phyloP scores from a whole-genome alignment of 2,888 invertebrate genomes.

The Archips crataeganus region DNA sequence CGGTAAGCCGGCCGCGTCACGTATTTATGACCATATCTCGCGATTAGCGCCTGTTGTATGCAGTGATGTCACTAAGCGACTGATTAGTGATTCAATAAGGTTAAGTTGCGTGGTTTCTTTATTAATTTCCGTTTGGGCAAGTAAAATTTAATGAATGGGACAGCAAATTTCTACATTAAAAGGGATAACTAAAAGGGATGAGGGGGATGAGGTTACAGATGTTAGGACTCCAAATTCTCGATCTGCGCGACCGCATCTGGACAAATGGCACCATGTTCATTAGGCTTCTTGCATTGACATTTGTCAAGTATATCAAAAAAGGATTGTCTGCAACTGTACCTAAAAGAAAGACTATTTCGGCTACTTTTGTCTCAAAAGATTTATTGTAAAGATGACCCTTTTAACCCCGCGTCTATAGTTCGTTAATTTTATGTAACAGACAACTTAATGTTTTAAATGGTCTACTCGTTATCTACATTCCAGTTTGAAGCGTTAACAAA shows the following conservation, averaged over 20 bases:
- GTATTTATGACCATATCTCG: constrained; percentile 6
- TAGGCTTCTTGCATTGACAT: no score
- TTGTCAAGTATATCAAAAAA: no score
- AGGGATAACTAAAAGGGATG: no score
- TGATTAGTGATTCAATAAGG: background rate
- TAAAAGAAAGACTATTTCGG: background rate
- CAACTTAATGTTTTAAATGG: background rate
- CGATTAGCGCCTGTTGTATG: constrained; percentile 7
- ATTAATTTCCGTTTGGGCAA: background rate
- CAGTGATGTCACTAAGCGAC: constrained; percentile 15
- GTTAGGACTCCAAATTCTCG: no score
- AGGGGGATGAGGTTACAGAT: no score
- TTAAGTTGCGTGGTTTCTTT: background rate
- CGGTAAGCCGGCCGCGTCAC: constrained; percentile 27
- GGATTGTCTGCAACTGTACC: no score
- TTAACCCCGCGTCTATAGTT: background rate
- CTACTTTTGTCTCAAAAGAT: background rate
- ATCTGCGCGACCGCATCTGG: no score
- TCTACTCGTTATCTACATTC: constrained; percentile 24
- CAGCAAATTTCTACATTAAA: no score
- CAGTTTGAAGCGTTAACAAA: constrained; percentile 30
- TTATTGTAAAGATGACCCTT: background rate
- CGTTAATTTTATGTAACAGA: background rate
- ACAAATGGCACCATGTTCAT: no score
- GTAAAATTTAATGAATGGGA: no score